A percentile compares a stretch with the other conserved stretches of the same genome.
phyloP scores from a whole-genome alignment of 35 echinoderm and acorn worm genomes.

The Stichopus chloronotus region DNA sequence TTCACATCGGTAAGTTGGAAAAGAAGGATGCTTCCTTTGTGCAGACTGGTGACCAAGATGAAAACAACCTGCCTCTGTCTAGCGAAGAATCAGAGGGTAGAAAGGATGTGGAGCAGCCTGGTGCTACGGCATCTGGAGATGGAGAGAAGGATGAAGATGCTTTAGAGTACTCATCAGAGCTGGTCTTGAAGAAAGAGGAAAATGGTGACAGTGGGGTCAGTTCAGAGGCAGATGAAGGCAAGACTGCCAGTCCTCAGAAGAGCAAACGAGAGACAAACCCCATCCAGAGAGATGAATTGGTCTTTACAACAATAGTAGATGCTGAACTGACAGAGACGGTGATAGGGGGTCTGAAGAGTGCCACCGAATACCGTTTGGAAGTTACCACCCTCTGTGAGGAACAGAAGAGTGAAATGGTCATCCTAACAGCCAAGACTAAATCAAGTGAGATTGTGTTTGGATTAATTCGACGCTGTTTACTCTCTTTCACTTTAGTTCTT shows the following conservation, averaged over 20 bases:
- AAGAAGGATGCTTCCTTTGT: slow-evolving; percentile 24
- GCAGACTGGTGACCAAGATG: slow-evolving; percentile 20
- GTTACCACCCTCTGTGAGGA: slow-evolving; percentile 47
- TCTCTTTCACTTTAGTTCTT: background rate
- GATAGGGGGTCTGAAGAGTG: slow-evolving; percentile 8
- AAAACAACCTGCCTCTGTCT: background rate
- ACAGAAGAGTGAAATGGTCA: slow-evolving; percentile 53
- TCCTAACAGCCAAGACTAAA: slow-evolving; percentile 48
- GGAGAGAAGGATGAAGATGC: background rate
- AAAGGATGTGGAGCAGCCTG: background rate
- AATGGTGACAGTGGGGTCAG: slow-evolving; percentile 56
- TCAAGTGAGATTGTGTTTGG: slow-evolving; percentile 65
- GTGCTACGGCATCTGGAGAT: background rate
- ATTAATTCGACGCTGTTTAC: background rate
- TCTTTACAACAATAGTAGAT: slow-evolving; percentile 40
- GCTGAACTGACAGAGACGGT: background rate
- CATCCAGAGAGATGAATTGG: background rate
- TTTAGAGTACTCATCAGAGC: background rate
- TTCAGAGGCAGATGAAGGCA: slow-evolving; percentile 41
- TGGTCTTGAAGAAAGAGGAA: slow-evolving; percentile 46
- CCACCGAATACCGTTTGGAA: slow-evolving; percentile 12
- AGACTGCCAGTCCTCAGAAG: slow-evolving; percentile 21
- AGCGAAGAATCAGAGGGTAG: background rate
- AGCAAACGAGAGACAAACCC: background rate
- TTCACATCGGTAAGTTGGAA: slow-evolving; percentile 50